Evolutionary conservation across 2,113 vertebrate species (phyloP).

Genomic region (Ictalurus furcatus): DNA sequence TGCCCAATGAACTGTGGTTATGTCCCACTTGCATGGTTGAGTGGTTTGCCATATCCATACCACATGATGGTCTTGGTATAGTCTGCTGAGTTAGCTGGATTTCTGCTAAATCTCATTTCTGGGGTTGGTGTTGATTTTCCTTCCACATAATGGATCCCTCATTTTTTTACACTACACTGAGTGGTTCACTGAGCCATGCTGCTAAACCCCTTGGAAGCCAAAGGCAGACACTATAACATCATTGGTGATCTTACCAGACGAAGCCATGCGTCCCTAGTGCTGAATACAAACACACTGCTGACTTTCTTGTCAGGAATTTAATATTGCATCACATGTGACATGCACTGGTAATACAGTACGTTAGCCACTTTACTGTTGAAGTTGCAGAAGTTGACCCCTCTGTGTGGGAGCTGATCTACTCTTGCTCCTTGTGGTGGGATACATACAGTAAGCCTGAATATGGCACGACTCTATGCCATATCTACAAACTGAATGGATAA

Average conservation of each 20-base stretch:
- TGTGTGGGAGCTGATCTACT: no score
- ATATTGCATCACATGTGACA: neutral
- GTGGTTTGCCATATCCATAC: neutral
- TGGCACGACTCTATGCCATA: neutral
- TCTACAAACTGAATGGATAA: neutral
- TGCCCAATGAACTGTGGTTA: neutral
- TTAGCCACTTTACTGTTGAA: no score
- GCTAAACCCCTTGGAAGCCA: neutral
- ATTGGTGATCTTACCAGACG: neutral
- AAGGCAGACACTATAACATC: neutral
- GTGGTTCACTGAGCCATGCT: neutral
- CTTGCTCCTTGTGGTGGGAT: no score
- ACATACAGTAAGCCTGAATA: neutral
- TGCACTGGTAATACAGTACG: neutral
- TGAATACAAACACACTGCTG: neutral
- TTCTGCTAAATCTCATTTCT: neutral
- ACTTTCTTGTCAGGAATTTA: neutral
- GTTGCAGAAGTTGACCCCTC: no score
- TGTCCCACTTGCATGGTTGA: neutral
- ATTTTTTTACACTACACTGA: no score
- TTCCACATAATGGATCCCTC: neutral
- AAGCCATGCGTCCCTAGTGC: neutral
- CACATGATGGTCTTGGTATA: neutral
- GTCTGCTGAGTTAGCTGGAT: neutral
- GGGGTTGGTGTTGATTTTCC: neutral